Evolutionary conservation across 2,888 invertebrate species (phyloP).

Genomic region (Drosophila mettleri): DNA sequence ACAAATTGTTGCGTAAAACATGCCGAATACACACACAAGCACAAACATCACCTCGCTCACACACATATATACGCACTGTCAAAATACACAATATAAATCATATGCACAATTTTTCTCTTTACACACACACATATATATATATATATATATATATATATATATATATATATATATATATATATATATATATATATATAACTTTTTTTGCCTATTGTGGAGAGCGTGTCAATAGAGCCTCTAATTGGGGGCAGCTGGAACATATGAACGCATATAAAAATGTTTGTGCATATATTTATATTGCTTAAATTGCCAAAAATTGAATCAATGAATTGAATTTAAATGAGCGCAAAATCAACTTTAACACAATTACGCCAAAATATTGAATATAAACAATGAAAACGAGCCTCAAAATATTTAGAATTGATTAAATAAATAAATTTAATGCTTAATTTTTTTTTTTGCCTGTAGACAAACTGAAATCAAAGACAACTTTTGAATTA

Average conservation of each 20-base stretch:
- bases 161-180: neutral
- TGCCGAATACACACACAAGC: slow-evolving; percentile 1
- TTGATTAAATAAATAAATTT: neutral
- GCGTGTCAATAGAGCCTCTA: slow-evolving; percentile 7
- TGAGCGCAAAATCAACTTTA: neutral
- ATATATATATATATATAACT: slow-evolving; percentile 2
- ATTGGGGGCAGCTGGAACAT: neutral
- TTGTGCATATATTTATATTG: slow-evolving; percentile 3
- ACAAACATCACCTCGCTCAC: too few relatives aligned
- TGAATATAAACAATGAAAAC: neutral
- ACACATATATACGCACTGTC: neutral
- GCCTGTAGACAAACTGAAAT: too few relatives aligned
- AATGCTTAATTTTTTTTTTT: neutral
- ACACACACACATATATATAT: neutral
- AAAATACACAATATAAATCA: slow-evolving; percentile 57
- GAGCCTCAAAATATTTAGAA: neutral
- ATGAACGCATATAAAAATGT: neutral
- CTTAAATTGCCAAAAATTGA: slow-evolving; percentile 3
- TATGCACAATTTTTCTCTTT: slow-evolving; percentile 39
- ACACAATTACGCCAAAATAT: neutral
- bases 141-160: neutral
- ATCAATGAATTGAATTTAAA: neutral
- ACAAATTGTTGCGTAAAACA: slow-evolving; percentile 54
- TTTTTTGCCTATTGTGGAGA: slow-evolving; percentile 25
- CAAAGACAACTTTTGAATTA: too few relatives aligned